phyloP scores from a whole-genome alignment of 2,888 invertebrate species.

The Eristalinus sepulchralis region DNA sequence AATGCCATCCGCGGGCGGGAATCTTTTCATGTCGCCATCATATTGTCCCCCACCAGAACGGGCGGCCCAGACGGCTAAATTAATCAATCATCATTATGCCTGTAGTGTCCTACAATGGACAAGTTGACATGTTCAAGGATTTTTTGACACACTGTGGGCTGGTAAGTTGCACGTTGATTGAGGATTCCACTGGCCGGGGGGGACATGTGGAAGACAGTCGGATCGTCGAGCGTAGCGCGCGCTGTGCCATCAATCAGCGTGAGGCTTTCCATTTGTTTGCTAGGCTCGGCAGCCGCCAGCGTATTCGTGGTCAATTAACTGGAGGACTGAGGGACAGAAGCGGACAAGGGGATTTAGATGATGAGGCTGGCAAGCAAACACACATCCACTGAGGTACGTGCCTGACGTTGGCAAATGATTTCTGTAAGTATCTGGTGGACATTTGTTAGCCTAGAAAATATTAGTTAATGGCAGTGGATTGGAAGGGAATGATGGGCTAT shows the following conservation, averaged over 20 bases:
- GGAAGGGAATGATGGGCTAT: not conserved
- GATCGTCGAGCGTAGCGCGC: not conserved
- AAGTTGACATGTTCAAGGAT: constrained; percentile 62
- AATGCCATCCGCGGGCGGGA: constrained; percentile 31
- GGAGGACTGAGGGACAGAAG: not conserved
- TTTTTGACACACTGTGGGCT: constrained; percentile 51
- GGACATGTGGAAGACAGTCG: not conserved
- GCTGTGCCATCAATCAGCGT: constrained; percentile 13
- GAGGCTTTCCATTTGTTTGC: constrained; percentile 29
- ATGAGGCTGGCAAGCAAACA: not conserved
- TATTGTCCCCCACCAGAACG: not conserved
- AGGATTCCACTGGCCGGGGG: constrained; percentile 1
- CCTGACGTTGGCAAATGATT: constrained; percentile 36
- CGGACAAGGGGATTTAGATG: constrained; percentile 16
- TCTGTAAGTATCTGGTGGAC: not conserved
- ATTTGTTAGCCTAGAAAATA: constrained; percentile 7
- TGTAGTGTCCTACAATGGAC: constrained; percentile 44
- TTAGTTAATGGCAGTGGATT: constrained; percentile 8
- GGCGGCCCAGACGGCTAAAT: constrained; percentile 37
- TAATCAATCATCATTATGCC: constrained; percentile 66
- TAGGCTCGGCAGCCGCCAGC: constrained; percentile 2
- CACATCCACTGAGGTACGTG: constrained; percentile 3
- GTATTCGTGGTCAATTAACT: constrained; percentile 33
- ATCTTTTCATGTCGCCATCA: constrained; percentile 31
- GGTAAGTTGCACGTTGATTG: constrained; percentile 26